phyloP scores from a whole-genome alignment of 2,113 vertebrate species.

The Oncorhynchus tshawytscha region DNA sequence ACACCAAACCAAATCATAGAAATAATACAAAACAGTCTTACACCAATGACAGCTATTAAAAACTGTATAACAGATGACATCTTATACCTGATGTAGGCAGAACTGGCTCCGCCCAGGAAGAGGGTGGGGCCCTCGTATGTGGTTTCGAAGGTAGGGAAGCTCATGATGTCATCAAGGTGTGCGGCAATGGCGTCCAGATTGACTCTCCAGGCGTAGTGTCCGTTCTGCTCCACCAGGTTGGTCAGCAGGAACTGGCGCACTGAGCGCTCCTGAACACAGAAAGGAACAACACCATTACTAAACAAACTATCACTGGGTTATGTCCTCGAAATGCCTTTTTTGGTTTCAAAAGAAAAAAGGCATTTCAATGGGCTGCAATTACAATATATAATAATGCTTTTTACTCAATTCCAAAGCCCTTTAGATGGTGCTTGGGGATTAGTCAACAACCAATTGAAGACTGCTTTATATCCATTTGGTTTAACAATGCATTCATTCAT shows the following conservation, averaged over 20 bases:
- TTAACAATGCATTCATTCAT: too few species aligned
- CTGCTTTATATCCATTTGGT: too few species aligned
- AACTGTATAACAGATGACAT: too few species aligned
- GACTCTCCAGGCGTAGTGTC: conserved; percentile 82
- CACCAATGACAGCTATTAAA: too few species aligned
- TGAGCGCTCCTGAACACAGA: conserved; percentile 70
- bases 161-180: conserved; percentile 79
- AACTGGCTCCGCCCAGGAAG: conserved; percentile 89
- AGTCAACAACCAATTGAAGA: neutral
- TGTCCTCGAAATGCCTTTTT: neutral
- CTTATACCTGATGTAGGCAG: conserved; percentile 84
- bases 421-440: neutral
- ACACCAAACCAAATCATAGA: too few species aligned
- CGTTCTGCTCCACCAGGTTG: conserved; percentile 85
- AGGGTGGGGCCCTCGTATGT: conserved; percentile 82
- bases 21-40: neutral
- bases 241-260: conserved; percentile 89
- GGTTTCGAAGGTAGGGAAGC: conserved; percentile 77
- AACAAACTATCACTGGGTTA: neutral
- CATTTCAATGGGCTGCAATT: too few species aligned
- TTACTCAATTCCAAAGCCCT: too few species aligned
- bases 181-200: conserved; percentile 86
- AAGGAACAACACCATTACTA: neutral
- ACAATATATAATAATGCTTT: too few species aligned
- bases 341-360: neutral